These are phyloP conservation scores for Lepidocyrtinus sp. DNA, from an alignment of 2,888 invertebrate genomes.

Conservation along the genomic window DNA sequence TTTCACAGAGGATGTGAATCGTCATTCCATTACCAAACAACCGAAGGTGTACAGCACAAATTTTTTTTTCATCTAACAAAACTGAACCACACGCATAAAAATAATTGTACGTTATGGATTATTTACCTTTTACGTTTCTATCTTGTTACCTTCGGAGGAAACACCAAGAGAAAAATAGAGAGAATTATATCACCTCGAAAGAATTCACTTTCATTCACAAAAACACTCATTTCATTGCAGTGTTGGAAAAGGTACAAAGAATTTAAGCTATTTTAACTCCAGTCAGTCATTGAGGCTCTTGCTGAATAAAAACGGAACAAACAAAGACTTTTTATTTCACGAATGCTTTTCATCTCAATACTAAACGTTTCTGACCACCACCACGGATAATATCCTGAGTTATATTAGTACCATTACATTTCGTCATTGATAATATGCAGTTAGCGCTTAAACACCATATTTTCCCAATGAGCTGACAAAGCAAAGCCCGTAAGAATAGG, in stretches of 20 bases:
- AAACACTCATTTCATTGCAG: neutral
- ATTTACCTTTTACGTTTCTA: conserved; percentile 24
- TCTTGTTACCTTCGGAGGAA: conserved; percentile 32
- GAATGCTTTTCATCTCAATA: neutral
- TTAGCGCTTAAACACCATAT: neutral
- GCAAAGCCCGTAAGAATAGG: no score
- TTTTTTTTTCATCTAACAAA: neutral
- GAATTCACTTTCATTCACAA: conserved; percentile 52
- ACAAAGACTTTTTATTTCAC: neutral
- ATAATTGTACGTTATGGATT: neutral
- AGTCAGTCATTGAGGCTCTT: neutral
- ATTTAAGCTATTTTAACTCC: neutral
- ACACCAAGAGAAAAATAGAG: conserved; percentile 46
- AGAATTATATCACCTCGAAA: conserved; percentile 44
- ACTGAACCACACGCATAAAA: neutral
- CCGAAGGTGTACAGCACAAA: neutral
- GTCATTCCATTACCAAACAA: conserved; percentile 14
- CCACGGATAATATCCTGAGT: no score
- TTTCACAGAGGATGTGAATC: conserved; percentile 50
- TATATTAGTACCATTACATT: neutral
- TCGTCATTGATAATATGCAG: neutral
- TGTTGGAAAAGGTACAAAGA: neutral
- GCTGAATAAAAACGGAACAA: neutral
- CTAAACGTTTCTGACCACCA: neutral
- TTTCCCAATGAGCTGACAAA: no score